Base-by-base conservation (phyloP, 2,888 invertebrate species). In the Gryllus longicercus region DNA sequence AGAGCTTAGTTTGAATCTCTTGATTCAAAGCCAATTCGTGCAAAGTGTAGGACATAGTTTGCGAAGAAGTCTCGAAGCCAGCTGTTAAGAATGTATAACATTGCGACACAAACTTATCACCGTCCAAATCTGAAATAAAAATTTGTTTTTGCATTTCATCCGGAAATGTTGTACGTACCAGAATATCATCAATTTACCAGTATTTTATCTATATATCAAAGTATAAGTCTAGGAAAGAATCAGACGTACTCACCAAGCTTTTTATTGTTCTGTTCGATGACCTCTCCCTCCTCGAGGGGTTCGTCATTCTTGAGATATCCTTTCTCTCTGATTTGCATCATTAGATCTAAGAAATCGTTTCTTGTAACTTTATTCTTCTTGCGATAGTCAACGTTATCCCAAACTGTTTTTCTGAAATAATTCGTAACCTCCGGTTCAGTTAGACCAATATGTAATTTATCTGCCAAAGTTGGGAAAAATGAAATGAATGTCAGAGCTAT, bases 71-170 rank as follows among this genome's bases (percentile, higher is more conserved):
- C 77, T 82, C 82, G 50, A 79, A 81, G 4, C 82, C 82, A 2
- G 79, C 81, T 11, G 77, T 16, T 74, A 79, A 81, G 79, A 82
- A 82, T 12, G 79, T 23, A 21, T 80, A 77, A 18, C 77, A 78
- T 51, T 82, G 82, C 25, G 80, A 80, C 4, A 81, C 81, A 14
- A 80, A 51, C n/a, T 18, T 50, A 16, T 86, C 87, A 85, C 90
- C 87, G 2, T 88, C 86, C 79, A 78, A 18, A 1, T 63, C 63
- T 63, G 63, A 18, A 51, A 51, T 74, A 11, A 12, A 11, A 12
- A 18, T 74, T 74, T 21, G 16, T 12, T 10, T 74, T 74, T 1
- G 5, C 11, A 74, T 74, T 12, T 2, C 11, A 11, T 74, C 21
- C 14, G 23, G 11, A 74, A 18, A 21, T 21, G n/a, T 74, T 74